A percentile compares a stretch with the other conserved stretches of the same genome.
Evolutionary conservation across 2,797 vertebrate species (phyloP).

Genomic region (Enteromius radiatus): DNA sequence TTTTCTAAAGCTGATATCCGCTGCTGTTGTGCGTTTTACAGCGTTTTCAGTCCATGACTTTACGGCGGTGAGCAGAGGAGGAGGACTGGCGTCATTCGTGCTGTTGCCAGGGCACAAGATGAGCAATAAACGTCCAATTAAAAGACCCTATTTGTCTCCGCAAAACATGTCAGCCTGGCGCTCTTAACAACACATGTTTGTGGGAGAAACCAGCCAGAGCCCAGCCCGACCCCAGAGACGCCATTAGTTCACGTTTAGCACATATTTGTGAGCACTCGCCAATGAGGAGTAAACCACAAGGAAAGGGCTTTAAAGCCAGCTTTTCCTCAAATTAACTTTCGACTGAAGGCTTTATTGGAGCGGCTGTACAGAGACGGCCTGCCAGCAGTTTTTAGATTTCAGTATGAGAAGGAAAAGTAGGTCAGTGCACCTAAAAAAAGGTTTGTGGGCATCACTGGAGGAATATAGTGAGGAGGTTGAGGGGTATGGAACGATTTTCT

Average conservation of each 20-base stretch:
- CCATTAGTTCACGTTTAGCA: slow-evolving; percentile 47
- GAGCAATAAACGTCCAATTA: slow-evolving; percentile 57
- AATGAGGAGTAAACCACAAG: neutral
- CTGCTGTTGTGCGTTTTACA: neutral
- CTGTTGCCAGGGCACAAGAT: slow-evolving; percentile 50
- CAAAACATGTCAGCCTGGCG: slow-evolving; percentile 6
- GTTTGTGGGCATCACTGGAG: slow-evolving; percentile 11
- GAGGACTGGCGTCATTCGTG: slow-evolving; percentile 29
- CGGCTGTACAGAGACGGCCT: neutral
- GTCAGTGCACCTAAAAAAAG: slow-evolving; percentile 22
- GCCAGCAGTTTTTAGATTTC: neutral
- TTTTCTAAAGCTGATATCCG: neutral
- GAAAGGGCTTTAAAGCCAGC: slow-evolving; percentile 5
- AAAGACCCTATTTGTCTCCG: slow-evolving; percentile 45
- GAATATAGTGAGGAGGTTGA: neutral
- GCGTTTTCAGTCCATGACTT: neutral
- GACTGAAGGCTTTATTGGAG: neutral
- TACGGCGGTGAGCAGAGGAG: slow-evolving; percentile 1
- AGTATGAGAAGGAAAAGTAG: slow-evolving; percentile 11
- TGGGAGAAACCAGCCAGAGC: neutral
- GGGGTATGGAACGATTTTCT: neutral
- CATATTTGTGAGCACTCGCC: slow-evolving; percentile 22
- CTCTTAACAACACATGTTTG: neutral
- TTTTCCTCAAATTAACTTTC: neutral
- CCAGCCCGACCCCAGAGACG: slow-evolving; percentile 27